phyloP scores from a whole-genome alignment of 2,797 vertebrate genomes.

The Poecilia picta region DNA sequence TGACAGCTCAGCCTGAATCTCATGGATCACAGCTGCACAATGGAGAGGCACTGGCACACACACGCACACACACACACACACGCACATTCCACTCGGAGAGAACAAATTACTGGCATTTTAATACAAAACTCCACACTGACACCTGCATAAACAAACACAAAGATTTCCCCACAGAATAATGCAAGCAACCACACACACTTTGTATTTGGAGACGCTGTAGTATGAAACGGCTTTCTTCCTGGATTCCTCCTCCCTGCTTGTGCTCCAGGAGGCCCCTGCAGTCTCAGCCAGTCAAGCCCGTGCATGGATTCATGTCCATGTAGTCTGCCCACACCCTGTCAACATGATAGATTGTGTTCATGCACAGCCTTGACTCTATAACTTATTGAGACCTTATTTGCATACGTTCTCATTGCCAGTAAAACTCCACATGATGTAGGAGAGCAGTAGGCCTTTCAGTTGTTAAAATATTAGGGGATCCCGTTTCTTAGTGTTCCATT shows the following conservation, averaged over 20 bases:
- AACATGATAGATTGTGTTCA: conserved; percentile 72
- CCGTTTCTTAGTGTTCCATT: conserved; percentile 64
- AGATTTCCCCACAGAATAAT: conserved; percentile 38
- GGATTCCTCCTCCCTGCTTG: conserved; percentile 31
- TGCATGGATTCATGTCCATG: conserved; percentile 55
- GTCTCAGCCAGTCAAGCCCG: conserved; percentile 36
- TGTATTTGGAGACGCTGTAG: conserved; percentile 44
- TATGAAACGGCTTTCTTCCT: conserved; percentile 34
- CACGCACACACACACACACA: conserved; percentile 5
- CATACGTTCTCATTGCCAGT: conserved; percentile 60
- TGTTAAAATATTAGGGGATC: conserved; percentile 56
- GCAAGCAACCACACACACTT: conserved; percentile 21
- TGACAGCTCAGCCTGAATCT: conserved; percentile 75
- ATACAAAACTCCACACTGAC: conserved; percentile 47
- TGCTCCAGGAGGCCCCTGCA: conserved; percentile 34
- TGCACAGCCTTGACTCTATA: conserved; percentile 60
- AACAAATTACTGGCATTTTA: conserved; percentile 62
- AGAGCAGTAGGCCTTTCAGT: conserved; percentile 35
- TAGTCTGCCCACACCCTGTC: conserved; percentile 47
- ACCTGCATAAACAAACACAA: conserved; percentile 50
- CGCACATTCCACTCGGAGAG: not conserved
- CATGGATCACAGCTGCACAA: conserved; percentile 71
- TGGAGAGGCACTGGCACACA: conserved; percentile 38
- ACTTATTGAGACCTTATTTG: conserved; percentile 65
- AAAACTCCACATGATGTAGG: conserved; percentile 61